A percentile compares a stretch with the other conserved stretches of the same genome.
Evolutionary conservation across 2,113 vertebrate species (phyloP).

Genomic region (Eurypyga helias): DNA sequence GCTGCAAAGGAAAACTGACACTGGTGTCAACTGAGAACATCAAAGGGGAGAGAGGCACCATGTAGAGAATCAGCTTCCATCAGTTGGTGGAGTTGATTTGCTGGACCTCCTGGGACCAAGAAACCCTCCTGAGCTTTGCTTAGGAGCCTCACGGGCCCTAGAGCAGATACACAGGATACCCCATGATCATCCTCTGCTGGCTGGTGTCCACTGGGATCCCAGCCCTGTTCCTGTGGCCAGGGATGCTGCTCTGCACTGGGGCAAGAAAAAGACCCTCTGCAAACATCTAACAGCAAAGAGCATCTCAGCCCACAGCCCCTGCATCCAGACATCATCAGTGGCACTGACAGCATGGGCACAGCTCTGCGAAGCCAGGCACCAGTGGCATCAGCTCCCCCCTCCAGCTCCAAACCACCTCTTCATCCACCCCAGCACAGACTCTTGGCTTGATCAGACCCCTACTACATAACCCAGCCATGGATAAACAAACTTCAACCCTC

Average conservation of each 20-base stretch:
- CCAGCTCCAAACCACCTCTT: background rate
- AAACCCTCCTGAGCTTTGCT: background rate
- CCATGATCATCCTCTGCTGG: rapidly evolving
- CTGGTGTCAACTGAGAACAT: background rate
- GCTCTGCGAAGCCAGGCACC: background rate
- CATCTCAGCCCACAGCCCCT: background rate
- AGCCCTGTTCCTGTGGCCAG: background rate
- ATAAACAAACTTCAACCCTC: background rate
- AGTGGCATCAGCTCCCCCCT: background rate
- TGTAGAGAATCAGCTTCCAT: background rate
- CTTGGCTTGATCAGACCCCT: background rate
- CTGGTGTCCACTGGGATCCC: background rate
- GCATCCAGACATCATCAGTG: background rate
- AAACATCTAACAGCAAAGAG: background rate
- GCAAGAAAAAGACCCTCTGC: background rate
- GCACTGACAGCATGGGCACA: rapidly evolving
- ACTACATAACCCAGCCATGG: background rate
- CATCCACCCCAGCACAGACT: background rate
- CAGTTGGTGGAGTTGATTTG: background rate
- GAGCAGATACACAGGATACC: background rate
- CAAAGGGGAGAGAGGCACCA: background rate
- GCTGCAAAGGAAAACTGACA: background rate
- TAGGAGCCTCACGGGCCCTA: background rate
- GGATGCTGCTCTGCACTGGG: background rate
- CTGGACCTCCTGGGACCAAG: background rate